phyloP scores from a whole-genome alignment of 2,797 vertebrate species.

The Melanotaenia parkinsoni region DNA sequence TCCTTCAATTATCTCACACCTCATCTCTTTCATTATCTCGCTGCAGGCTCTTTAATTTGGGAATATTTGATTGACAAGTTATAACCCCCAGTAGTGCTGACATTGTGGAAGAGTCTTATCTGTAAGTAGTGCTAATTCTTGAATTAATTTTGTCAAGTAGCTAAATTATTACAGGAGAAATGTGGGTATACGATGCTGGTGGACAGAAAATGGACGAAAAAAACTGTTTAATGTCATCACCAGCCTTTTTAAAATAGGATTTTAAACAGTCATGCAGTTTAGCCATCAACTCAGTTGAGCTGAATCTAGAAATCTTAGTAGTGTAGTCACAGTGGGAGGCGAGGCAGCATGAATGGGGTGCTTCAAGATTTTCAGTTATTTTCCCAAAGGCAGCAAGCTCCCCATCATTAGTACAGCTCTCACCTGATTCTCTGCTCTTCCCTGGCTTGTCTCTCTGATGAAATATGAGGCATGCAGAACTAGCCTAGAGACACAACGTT shows the following conservation, averaged over 20 bases:
- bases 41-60: conserved; percentile 52
- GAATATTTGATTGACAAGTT: conserved; percentile 62
- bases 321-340: conserved; percentile 27
- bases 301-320: conserved; percentile 13
- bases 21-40: conserved; percentile 35
- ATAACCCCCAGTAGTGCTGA: conserved; percentile 39
- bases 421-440: conserved; percentile 52
- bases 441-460: conserved; percentile 34
- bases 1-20: conserved; percentile 48
- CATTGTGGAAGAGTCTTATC: conserved; percentile 55
- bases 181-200: neutral
- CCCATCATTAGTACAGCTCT: conserved; percentile 63
- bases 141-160: conserved; percentile 17
- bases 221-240: neutral
- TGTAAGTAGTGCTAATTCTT: conserved; percentile 17
- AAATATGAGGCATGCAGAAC: conserved; percentile 57
- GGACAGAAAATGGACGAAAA: neutral
- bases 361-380: conserved; percentile 61
- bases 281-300: conserved; percentile 10
- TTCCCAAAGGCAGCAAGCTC: conserved; percentile 57
- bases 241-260: neutral
- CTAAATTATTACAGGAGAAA: neutral
- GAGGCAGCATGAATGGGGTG: conserved; percentile 57
- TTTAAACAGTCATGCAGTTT: neutral
- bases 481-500: conserved; percentile 18